Conservation (phyloP, 1,140 invertebrate species). For the Branchinecta lynchi region DNA sequence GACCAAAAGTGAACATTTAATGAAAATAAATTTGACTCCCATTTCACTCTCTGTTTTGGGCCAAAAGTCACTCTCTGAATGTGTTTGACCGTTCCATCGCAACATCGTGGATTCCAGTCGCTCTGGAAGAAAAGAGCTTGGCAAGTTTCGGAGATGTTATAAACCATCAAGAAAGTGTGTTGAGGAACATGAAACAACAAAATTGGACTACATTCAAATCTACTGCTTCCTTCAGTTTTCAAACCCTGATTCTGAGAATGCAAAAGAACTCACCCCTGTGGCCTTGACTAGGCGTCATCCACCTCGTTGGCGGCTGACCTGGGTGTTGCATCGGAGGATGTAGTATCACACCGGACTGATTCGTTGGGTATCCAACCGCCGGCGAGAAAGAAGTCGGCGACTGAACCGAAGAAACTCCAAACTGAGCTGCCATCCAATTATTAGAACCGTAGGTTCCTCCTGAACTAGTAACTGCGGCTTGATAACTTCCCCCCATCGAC, state of each 20-base stretch:
- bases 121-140: no score
- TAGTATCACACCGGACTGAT: neutral
- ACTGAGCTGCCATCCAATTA: neutral
- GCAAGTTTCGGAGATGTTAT: no score
- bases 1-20: no score
- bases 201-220: no score
- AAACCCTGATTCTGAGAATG: neutral
- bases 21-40: no score
- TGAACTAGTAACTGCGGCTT: neutral
- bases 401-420: neutral
- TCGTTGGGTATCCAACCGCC: neutral
- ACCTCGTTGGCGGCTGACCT: neutral
- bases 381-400: neutral
- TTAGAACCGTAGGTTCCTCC: neutral
- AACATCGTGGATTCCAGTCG: no score
- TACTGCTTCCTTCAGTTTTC: neutral
- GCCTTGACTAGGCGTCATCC: conserved; percentile 4
- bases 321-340: neutral
- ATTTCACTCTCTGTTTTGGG: no score
- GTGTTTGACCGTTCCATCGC: no score
- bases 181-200: no score
- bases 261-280: neutral
- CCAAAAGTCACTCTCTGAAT: no score
- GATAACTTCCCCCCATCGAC: neutral
- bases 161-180: no score